phyloP scores from a whole-genome alignment of 1,140 invertebrate genomes.

The Calephelis nemesis region DNA sequence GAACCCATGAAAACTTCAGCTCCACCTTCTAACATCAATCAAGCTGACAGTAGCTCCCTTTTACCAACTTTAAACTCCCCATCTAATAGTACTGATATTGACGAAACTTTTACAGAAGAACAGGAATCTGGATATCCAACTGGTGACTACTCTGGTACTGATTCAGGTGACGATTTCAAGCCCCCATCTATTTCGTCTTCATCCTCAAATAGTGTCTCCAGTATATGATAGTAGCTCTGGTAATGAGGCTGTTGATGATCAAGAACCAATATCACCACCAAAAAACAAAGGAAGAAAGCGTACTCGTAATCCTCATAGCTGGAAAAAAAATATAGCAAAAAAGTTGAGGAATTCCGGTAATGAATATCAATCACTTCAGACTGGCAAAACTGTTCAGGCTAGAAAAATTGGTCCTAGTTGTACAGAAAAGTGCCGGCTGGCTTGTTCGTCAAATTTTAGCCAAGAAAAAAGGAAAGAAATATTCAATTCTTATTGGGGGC shows the following conservation, averaged over 20 bases:
- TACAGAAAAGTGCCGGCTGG: constrained; percentile 23
- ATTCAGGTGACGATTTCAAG: neutral
- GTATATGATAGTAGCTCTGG: constrained; percentile 15
- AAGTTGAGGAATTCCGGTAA: constrained; percentile 21
- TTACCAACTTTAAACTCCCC: too few species aligned
- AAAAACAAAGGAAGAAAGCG: constrained; percentile 18
- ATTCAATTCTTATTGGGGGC: constrained; percentile 26
- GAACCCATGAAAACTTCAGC: too few species aligned
- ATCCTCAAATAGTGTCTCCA: constrained; percentile 2
- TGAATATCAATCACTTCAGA: constrained; percentile 23
- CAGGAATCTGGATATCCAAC: constrained; percentile 20
- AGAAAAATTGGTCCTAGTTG: constrained; percentile 24
- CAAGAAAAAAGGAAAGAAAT: constrained; percentile 27
- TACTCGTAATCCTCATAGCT: constrained; percentile 20
- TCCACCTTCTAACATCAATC: too few species aligned
- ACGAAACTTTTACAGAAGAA: neutral
- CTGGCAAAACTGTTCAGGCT: constrained; percentile 27
- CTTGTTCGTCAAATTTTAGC: constrained; percentile 23
- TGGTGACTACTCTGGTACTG: constrained; percentile 20
- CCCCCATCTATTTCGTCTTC: neutral
- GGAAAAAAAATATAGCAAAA: constrained; percentile 18
- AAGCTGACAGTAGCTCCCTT: too few species aligned
- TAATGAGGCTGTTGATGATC: constrained; percentile 17
- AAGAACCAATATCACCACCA: constrained; percentile 6
- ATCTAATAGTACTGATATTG: too few species aligned